phyloP scores from a whole-genome alignment of 1,140 invertebrate genomes.

The Polypedilum vanderplanki region DNA sequence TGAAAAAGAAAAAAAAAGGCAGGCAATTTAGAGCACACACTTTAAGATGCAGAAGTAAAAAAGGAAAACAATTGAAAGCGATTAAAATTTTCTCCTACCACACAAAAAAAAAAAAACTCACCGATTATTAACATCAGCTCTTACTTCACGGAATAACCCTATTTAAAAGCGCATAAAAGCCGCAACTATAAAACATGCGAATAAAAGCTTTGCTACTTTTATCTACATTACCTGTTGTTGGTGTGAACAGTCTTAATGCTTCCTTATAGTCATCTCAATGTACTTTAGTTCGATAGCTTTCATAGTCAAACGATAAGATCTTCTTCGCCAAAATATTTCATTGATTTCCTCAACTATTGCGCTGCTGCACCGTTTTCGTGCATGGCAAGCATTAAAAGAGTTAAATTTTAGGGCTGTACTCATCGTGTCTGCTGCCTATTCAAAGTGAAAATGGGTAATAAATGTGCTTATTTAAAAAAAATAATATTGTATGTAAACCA shows the following conservation, averaged over 20 bases:
- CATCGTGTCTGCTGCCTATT: slow-evolving; percentile 18
- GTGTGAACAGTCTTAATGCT: slow-evolving; percentile 6
- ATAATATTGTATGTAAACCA: background rate
- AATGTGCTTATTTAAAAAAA: background rate
- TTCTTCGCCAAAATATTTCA: background rate
- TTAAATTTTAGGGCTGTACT: slow-evolving; percentile 19
- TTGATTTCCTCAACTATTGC: slow-evolving; percentile 23
- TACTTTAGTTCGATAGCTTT: slow-evolving; percentile 24
- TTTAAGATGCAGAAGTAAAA: background rate
- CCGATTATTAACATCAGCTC: slow-evolving; percentile 21
- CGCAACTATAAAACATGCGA: background rate
- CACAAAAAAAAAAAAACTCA: background rate
- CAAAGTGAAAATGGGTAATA: background rate
- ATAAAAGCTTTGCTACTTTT: background rate
- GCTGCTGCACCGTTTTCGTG: background rate
- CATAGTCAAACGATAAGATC: slow-evolving; percentile 24
- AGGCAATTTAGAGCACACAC: slow-evolving; percentile 15
- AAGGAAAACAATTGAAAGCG: background rate
- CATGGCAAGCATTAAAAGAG: slow-evolving; percentile 20
- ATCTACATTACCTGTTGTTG: slow-evolving; percentile 15
- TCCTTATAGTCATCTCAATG: slow-evolving; percentile 16
- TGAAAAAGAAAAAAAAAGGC: background rate
- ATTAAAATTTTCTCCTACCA: slow-evolving; percentile 8
- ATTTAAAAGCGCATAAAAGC: background rate
- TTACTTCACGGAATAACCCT: slow-evolving; percentile 5